Percentiles rank a stretch among this genome's conserved stretches.
phyloP scores from a whole-genome alignment of 2,113 vertebrate species.

The Willisornis vidua region DNA sequence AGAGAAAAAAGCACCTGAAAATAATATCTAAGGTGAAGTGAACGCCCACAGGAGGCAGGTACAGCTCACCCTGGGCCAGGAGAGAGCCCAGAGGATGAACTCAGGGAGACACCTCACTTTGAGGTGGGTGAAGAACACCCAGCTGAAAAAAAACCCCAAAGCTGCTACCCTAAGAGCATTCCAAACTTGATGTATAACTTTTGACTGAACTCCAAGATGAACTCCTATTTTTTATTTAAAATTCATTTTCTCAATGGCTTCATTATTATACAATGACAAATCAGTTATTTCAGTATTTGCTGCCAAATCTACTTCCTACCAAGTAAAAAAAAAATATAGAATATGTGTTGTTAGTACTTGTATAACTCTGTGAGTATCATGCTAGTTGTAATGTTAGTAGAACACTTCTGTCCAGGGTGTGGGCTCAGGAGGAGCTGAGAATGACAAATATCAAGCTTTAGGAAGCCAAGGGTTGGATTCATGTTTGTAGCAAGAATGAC shows the following conservation, averaged over 20 bases:
- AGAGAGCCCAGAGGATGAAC: not conserved
- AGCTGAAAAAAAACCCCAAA: not conserved
- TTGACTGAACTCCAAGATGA: not conserved
- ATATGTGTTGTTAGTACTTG: not conserved
- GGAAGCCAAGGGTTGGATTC: not conserved
- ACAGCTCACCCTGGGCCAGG: rapidly evolving
- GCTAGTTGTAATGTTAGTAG: not conserved
- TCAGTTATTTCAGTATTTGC: not conserved
- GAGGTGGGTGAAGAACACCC: not conserved
- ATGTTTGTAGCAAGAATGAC: not conserved
- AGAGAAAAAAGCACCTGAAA: not conserved
- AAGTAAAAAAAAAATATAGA: not conserved
- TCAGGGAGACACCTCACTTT: not conserved
- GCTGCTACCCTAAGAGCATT: not conserved
- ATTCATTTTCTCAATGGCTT: not conserved
- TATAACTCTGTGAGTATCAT: not conserved
- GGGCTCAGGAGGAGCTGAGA: not conserved
- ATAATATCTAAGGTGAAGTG: not conserved
- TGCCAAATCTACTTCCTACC: not conserved
- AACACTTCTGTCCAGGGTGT: not conserved
- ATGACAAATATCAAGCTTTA: not conserved
- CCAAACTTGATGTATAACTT: rapidly evolving
- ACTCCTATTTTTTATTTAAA: not conserved
- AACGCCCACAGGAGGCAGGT: not conserved
- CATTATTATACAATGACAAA: not conserved